Evolutionary conservation across 1,140 invertebrate genomes (phyloP), one percentile per base, ranked within the genome.

Genomic region (Zelostemma sp.): DNA sequence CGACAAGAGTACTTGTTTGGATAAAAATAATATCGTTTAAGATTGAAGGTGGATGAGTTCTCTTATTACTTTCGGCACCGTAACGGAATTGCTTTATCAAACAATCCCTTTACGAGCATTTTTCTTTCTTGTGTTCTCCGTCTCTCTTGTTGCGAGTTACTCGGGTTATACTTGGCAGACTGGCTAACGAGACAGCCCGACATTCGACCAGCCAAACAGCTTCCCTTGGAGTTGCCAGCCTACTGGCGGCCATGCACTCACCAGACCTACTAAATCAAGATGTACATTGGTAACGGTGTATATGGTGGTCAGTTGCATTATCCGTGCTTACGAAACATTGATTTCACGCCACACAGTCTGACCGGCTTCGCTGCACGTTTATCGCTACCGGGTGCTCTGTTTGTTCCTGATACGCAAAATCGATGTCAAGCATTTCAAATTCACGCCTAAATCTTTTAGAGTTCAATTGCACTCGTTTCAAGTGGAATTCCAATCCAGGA

Each of bases 281-380:
- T 80, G 82, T 85, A 84, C 83, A 85, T 85, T 85, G 80, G 83
- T 84, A 81, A 85, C 79, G 81, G 80, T 83, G 77, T 80, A 75
- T 75, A 78, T 73, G 71, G 78, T 73, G 76, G 76, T 77, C 77
- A 72, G 76, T 75, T 79, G 73, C 76, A 77, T 82, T 81, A 83
- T 81, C 77, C 80, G 71, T 78, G 81, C 81, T 83, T 84, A 84
- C 81, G 81, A 85, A 85, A 85, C 84, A 85, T 85, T 85, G 84
- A 84, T 85, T 85, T 84, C 84, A 84, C 82, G 83, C 77, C 61
- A 67, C 59, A 59, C 74, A 60, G 68, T 64, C 62, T 60, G 60
- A 59, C 68, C 64, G 51, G 59, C 59, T 78, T 61, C 71, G 63
- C 72, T 74, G 74, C 77, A 73, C 73, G 76, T 71, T 68, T 57